Evolutionary conservation across 2,113 vertebrate species (phyloP).

Genomic region (Dicerorhinus sumatrensis): DNA sequence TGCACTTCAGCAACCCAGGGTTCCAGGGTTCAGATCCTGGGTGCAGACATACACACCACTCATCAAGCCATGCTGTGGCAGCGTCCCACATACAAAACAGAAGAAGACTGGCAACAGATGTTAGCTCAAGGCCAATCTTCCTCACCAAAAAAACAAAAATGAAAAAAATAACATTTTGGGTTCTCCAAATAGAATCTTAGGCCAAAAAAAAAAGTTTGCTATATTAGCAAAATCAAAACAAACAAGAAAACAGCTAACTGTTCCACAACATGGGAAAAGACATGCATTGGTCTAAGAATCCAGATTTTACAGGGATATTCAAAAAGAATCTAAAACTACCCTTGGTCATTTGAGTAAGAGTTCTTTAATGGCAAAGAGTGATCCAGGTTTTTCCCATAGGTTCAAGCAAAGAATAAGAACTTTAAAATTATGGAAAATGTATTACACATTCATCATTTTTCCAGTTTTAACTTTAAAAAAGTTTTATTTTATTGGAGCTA

Average conservation of each 20-base stretch:
- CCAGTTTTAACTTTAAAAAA: conserved; percentile 64
- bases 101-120: too few relatives aligned
- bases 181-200: background rate
- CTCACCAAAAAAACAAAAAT: too few relatives aligned
- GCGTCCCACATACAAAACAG: too few relatives aligned
- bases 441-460: conserved; percentile 19
- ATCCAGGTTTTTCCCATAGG: background rate
- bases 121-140: too few relatives aligned
- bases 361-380: background rate
- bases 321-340: background rate
- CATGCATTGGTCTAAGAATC: background rate
- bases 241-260: background rate
- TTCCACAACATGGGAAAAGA: background rate
- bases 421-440: background rate
- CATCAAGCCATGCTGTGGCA: too few relatives aligned
- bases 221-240: background rate
- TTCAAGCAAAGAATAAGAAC: background rate
- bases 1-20: too few relatives aligned
- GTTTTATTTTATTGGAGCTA: conserved; percentile 2
- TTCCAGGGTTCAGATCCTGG: too few relatives aligned
- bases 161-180: background rate
- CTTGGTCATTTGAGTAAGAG: background rate
- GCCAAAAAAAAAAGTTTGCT: background rate
- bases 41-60: too few relatives aligned
- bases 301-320: background rate